Base-by-base conservation (phyloP, 2,113 vertebrate species). In the Rhabdornis inornatus region DNA sequence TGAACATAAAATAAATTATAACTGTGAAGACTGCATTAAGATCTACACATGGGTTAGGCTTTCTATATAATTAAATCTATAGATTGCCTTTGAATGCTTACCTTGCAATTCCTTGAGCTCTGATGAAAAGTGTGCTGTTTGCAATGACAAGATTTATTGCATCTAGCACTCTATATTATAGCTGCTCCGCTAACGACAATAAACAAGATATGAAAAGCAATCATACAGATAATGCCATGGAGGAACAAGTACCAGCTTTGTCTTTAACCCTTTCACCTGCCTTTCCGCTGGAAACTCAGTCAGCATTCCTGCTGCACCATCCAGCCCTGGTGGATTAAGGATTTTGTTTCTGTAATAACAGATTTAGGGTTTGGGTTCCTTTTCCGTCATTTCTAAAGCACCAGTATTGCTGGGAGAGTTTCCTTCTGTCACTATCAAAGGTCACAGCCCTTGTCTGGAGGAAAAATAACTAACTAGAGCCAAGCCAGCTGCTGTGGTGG, bases 191-290 rank as follows among this genome's bases (percentile, higher is more conserved):
- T 97, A 97, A 97, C 88, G 93, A 95, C 96, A 92, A 94, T 95
- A 97, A 96, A 97, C 96, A 97, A 97, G 96, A 95, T 94, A 97
- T 80, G 94, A 97, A 96, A 97, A 96, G 97, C 93, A 96, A 98
- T 97, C 95, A 96, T 63, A 95, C 85, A 96, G 96, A 95, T 97
- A 97, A 97, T 82, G 64, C 88, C 74, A 84, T 9, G 65, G 66
- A 95, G 82, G 84, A 94, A 56, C 59, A 91, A 88, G 69, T 31
- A 47, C 50, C 74, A 47, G 77, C 65, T 90, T 91, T 4, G 6
- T 75, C 81, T 92, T 97, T 95, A 97, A 97, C 95, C 92, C 95
- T 84, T 97, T 95, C 95, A 70, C 69, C 82, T 75, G 74, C 77
- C 28, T 83, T 74, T 15, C 8, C 53, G 31, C 83, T 93, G 68